phyloP scores from a whole-genome alignment of 2,797 vertebrate species.

The Ceryle rudis region DNA sequence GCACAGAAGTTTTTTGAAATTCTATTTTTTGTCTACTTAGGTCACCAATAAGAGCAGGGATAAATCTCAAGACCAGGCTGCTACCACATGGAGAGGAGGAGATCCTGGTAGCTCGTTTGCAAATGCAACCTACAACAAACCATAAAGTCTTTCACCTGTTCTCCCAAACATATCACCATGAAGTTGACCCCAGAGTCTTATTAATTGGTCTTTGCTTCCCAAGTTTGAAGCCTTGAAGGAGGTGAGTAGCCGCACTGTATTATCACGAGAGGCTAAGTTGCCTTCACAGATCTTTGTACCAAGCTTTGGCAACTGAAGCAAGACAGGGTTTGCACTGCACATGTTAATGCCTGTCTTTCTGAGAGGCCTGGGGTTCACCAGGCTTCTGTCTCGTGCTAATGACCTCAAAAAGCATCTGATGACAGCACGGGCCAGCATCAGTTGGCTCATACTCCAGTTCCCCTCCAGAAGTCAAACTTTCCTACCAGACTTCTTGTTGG shows the following conservation, averaged over 20 bases:
- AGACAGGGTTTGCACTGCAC: background rate
- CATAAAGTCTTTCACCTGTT: background rate
- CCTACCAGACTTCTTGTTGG: background rate
- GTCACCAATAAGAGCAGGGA: background rate
- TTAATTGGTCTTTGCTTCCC: background rate
- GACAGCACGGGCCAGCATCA: background rate
- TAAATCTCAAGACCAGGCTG: slow-evolving; percentile 1
- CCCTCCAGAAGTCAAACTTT: background rate
- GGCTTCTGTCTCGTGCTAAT: rapidly evolving
- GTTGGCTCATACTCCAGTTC: background rate
- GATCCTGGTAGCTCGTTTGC: background rate
- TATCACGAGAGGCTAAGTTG: background rate
- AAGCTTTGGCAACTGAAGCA: background rate
- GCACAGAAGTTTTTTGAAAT: background rate
- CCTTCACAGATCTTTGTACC: background rate
- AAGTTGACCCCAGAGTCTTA: background rate
- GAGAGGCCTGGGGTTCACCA: rapidly evolving
- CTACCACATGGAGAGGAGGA: background rate
- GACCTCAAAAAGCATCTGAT: background rate
- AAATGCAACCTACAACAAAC: background rate
- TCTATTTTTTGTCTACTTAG: slow-evolving; percentile 3
- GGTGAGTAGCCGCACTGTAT: background rate
- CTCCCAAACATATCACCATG: background rate
- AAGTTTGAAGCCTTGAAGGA: background rate
- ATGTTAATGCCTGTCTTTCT: rapidly evolving